Evolutionary conservation across 2,797 vertebrate species (phyloP).

Genomic region (Eulemur mongoz): DNA sequence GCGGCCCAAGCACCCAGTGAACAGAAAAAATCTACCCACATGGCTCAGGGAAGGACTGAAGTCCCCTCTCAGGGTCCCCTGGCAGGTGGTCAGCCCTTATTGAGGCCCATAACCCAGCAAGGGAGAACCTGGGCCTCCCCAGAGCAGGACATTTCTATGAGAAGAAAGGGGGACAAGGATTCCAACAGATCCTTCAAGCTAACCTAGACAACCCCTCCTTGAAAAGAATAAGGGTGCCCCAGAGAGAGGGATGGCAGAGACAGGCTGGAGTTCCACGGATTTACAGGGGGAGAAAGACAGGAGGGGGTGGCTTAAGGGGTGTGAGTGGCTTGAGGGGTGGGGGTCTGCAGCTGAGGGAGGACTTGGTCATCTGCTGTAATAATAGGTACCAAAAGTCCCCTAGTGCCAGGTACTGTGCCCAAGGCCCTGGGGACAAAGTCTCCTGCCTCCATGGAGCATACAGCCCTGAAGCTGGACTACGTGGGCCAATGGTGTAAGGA

Average conservation of each 20-base stretch:
- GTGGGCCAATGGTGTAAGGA: background rate
- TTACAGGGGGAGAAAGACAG: background rate
- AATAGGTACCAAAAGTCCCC: background rate
- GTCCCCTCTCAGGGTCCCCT: background rate
- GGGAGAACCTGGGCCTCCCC: background rate
- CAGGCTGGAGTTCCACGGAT: background rate
- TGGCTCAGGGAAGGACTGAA: background rate
- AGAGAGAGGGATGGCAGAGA: background rate
- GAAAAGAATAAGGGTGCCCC: background rate
- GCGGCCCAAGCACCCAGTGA: too few relatives aligned
- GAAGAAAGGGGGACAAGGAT: background rate
- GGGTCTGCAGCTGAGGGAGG: background rate
- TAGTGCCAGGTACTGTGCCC: background rate
- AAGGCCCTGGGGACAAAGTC: background rate
- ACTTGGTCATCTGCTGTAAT: background rate
- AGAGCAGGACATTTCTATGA: background rate
- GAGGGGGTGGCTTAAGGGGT: background rate
- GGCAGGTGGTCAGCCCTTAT: background rate
- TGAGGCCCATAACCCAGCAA: background rate
- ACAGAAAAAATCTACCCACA: rapidly evolving
- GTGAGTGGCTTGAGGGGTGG: background rate
- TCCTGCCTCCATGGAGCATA: background rate
- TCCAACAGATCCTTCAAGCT: background rate
- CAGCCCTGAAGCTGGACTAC: background rate
- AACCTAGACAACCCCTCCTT: background rate